Base-by-base conservation (phyloP, 2,113 vertebrate genomes). In the Mungos mungo region DNA sequence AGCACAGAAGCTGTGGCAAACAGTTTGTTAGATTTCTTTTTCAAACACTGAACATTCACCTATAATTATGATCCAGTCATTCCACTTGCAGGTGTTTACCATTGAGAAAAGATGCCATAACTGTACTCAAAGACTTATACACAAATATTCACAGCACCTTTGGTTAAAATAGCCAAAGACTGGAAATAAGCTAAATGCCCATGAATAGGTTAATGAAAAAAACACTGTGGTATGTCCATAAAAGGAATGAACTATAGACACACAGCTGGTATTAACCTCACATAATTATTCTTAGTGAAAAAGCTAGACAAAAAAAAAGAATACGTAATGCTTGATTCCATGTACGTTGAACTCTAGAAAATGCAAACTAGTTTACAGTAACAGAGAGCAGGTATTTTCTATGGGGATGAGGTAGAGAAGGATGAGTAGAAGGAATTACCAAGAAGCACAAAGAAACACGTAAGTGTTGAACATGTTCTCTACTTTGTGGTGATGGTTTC, bases 401-500 rank as follows among this genome's bases (percentile, higher is more conserved):
- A 3, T 60, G 38, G 21, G 12, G 0, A 50, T 33, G 5, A 88
- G 8, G 8, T 38, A 2, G 7, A 69, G 2, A 9, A 1, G 0
- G 60, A 33, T 14, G 13, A 33, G 23, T 18, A 8, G 23, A 79
- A 66, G 25, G 38, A 60, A 23, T 86, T 77, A 38, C 14, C 16
- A 8, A 63, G 15, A 19, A 81, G 29, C 45, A 14, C 29, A 11
- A 8, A 92, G 38, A 91, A 82, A 60, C 4, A 15, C 11, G 5
- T 21, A 5, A 25, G 2, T 60, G 7, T 60, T 38, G 25, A 14
- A 57, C 6, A 27, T 27, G 8, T 87, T 72, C 35, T 38, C 35
- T 33, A 7, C 2, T 1, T 16, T 47, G 27, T 52, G 29, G 5
- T 74, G n/a, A 65, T 54, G 18, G 3, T 19, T 82, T 81, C 25